These are phyloP conservation scores for Chrysina gloriosa DNA, from an alignment of 2,888 invertebrate genomes.

Conservation along the genomic window DNA sequence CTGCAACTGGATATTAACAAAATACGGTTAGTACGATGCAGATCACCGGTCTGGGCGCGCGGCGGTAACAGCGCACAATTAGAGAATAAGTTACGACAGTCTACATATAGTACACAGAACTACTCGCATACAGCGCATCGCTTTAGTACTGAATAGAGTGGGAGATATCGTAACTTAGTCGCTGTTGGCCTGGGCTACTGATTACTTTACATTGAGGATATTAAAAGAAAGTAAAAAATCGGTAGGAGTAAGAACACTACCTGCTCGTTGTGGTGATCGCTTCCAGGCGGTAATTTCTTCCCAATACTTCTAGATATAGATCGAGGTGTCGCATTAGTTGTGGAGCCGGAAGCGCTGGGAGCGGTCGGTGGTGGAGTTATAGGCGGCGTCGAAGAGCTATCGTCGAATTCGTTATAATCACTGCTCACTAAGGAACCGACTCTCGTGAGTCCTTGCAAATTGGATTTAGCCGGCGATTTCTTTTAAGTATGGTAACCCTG, in stretches of 20 bases:
- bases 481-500: conserved; percentile 73
- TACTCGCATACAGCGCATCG: no score
- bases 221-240: no score
- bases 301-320: conserved; percentile 49
- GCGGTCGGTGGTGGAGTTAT: conserved; percentile 65
- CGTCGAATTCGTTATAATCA: conserved; percentile 72
- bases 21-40: background rate
- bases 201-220: no score
- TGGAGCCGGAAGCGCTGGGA: conserved; percentile 53
- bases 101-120: no score
- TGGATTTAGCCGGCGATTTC: conserved; percentile 62
- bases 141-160: no score
- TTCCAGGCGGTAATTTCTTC: conserved; percentile 51
- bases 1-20: conserved; percentile 7
- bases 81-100: no score
- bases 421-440: conserved; percentile 67
- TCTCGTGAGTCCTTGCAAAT: conserved; percentile 58
- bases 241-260: no score
- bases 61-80: no score
- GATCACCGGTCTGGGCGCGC: no score
- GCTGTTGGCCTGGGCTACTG: no score
- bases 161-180: no score
- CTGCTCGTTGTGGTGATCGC: conserved; percentile 42
- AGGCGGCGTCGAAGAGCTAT: conserved; percentile 70
- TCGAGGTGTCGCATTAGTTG: conserved; percentile 37